A percentile compares a stretch with the other conserved stretches of the same genome.
phyloP scores from a whole-genome alignment of 1,140 invertebrate genomes.

The Anadara kagoshimensis region DNA sequence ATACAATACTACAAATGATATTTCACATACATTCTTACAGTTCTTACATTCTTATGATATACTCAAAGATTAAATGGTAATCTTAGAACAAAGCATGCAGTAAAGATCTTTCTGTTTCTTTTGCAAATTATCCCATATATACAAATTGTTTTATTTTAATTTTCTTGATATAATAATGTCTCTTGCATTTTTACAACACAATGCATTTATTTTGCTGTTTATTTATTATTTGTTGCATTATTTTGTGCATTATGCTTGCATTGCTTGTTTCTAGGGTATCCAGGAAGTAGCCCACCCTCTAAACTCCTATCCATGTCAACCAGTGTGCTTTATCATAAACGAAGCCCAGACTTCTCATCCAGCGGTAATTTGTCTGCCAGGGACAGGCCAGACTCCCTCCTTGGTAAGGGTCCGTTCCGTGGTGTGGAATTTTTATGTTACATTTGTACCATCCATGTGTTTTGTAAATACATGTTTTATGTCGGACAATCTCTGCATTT shows the following conservation, averaged over 20 bases:
- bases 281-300: slow-evolving; percentile 54
- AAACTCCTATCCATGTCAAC: slow-evolving; percentile 67
- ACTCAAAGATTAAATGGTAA: too few relatives aligned
- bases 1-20: too few relatives aligned
- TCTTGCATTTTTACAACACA: background rate
- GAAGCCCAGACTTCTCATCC: slow-evolving; percentile 61
- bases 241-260: slow-evolving; percentile 52
- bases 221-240: slow-evolving; percentile 30
- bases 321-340: slow-evolving; percentile 67
- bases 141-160: too few relatives aligned
- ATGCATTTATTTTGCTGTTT: slow-evolving; percentile 20
- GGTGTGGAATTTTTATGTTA: background rate
- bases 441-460: background rate
- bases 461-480: background rate
- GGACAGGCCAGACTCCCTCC: slow-evolving; percentile 54
- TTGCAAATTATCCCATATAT: too few relatives aligned
- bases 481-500: too few relatives aligned
- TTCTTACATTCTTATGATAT: too few relatives aligned
- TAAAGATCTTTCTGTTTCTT: too few relatives aligned
- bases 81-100: too few relatives aligned
- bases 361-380: slow-evolving; percentile 47
- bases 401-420: slow-evolving; percentile 58
- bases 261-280: slow-evolving; percentile 40
- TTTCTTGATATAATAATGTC: background rate
- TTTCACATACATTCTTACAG: too few relatives aligned